These are phyloP conservation scores for Hippocampus barbouri DNA, from an alignment of 2,113 vertebrate species.

Conservation along the genomic window DNA sequence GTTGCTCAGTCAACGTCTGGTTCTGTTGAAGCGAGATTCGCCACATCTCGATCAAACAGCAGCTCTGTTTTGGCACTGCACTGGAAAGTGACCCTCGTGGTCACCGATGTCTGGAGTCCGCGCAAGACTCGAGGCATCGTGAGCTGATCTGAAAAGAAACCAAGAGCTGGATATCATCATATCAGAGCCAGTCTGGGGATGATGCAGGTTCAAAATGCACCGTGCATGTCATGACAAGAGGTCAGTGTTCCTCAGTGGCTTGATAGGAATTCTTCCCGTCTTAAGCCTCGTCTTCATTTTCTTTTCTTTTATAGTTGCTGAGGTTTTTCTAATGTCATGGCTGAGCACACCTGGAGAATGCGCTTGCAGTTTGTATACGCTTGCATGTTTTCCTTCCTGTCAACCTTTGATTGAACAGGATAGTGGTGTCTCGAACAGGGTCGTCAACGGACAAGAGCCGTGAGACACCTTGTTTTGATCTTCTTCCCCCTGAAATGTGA, in stretches of 20 bases:
- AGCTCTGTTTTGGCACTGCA: conserved; percentile 58
- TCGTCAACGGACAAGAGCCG: conserved; percentile 43
- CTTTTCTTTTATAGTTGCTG: background rate
- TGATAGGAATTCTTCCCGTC: background rate
- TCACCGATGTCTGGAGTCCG: conserved; percentile 43
- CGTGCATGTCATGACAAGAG: background rate
- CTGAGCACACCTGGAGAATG: conserved; percentile 39
- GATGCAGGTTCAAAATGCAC: background rate
- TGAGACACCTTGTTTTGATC: conserved; percentile 47
- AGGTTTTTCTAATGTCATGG: conserved; percentile 20
- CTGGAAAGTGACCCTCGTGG: conserved; percentile 64
- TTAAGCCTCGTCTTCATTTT: background rate
- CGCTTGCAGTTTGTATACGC: conserved; percentile 28
- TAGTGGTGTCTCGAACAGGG: conserved; percentile 32
- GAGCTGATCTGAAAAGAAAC: background rate
- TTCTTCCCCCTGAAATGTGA: conserved; percentile 55
- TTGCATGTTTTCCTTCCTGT: conserved; percentile 40
- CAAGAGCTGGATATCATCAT: background rate
- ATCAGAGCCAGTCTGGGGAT: background rate
- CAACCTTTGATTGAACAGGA: conserved; percentile 44
- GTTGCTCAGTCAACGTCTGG: conserved; percentile 64
- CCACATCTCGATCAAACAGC: conserved; percentile 64
- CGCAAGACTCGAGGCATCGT: conserved; percentile 21
- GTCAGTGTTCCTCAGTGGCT: background rate
- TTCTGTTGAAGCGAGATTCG: conserved; percentile 66